These are phyloP conservation scores for Xestia xanthographa DNA, from an alignment of 2,888 invertebrate species.

Conservation along the genomic window DNA sequence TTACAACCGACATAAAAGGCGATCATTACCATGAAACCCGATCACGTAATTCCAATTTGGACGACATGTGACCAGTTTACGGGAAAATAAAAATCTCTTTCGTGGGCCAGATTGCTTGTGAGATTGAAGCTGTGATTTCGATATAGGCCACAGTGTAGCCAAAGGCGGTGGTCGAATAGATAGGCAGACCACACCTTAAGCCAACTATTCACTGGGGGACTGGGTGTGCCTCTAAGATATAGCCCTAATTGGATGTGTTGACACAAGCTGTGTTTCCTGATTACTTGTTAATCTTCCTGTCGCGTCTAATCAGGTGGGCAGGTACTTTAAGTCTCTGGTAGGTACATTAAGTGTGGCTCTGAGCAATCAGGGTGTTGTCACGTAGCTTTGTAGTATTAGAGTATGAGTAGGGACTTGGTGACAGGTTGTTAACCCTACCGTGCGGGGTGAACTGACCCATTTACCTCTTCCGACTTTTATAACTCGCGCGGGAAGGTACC, in stretches of 20 bases:
- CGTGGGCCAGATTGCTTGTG: conserved; percentile 41
- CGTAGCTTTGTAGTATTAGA: conserved; percentile 48
- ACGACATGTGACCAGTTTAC: conserved; percentile 70
- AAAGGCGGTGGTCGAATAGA: conserved; percentile 9
- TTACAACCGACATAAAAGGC: conserved; percentile 72
- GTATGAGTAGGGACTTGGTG: conserved; percentile 34
- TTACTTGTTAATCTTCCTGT: conserved; percentile 54
- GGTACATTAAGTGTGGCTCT: conserved; percentile 31
- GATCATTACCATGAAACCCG: conserved; percentile 71
- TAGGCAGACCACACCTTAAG: conserved; percentile 28
- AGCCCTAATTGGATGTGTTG: conserved; percentile 51
- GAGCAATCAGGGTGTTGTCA: conserved; percentile 52
- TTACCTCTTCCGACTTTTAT: conserved; percentile 55
- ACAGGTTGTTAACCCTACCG: conserved; percentile 55
- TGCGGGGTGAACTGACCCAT: conserved; percentile 53
- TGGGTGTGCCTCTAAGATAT: conserved; percentile 33
- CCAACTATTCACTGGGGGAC: conserved; percentile 41
- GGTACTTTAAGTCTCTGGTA: conserved; percentile 38
- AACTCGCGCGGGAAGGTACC: conserved; percentile 45
- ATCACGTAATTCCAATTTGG: conserved; percentile 75
- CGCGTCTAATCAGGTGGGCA: conserved; percentile 39
- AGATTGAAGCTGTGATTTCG: conserved; percentile 46
- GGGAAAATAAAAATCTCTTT: conserved; percentile 65
- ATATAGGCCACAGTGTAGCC: conserved; percentile 29
- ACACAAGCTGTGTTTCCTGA: conserved; percentile 33